Evolutionary conservation across 1,140 invertebrate genomes (phyloP), one percentile per base, ranked within the genome.

Genomic region (Eupristina koningsbergeri): DNA sequence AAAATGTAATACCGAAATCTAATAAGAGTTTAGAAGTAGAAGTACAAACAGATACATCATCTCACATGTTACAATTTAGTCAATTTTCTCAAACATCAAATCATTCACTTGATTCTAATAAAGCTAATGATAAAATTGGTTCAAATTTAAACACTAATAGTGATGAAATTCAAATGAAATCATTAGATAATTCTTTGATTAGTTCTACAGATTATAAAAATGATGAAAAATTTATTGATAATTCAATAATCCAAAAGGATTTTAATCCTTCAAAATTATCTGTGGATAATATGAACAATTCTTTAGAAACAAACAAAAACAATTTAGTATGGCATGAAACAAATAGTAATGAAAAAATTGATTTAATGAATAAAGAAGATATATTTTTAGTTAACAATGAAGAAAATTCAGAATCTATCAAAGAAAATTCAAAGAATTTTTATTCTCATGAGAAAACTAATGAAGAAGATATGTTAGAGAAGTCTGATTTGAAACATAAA

Each of bases 141-240:
- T 17, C 9, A 47, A 47, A 63, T 31, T 26, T 36, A 26, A 53
- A 50, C 45, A 22, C 13, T 8, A 41, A 71, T 29, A 53, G 69
- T 71, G 26, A 76, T 34, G 67, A 84, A 67, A 31, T 13, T 58
- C 47, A 69, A 8, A 77, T 53, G n/a, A 69, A 77, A 29, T 31
- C 39, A 41, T 9, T 71, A 0, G 61, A 58, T 41, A 58, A n/a
- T 61, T 29, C 58, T 19, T 58, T 41, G 17, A 39, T 47, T 29
- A 0, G 61, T 41, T 29, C 9, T 22, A 15, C 58, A 15, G 19
- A 13, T 29, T 34, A 3, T 36, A 34, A 5, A 58, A 36, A 81
- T 26, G 34, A 31, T 53, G 63, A 34, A 15, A 67, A 45, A 53
- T 15, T 45, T 3, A 47, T 39, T 26, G 19, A 63, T n/a, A 36